These are phyloP conservation scores for Tenthredo notha DNA, from an alignment of 2,888 invertebrate species.

Conservation along the genomic window DNA sequence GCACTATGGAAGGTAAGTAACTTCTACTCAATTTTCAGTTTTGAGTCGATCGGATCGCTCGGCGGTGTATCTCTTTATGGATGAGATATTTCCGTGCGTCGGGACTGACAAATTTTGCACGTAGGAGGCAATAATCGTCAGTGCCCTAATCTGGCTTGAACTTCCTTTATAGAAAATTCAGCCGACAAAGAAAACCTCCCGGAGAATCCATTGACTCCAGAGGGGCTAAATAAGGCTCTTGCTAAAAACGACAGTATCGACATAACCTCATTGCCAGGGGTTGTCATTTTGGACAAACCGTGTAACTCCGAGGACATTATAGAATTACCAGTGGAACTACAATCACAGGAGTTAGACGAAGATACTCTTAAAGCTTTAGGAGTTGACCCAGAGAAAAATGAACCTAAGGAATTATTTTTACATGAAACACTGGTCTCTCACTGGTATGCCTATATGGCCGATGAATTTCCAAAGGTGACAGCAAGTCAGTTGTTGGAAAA, in stretches of 20 bases:
- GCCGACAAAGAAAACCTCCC: neutral
- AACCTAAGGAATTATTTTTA: constrained; percentile 51
- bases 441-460: constrained; percentile 53
- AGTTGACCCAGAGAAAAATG: constrained; percentile 54
- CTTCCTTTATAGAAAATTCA: constrained; percentile 17
- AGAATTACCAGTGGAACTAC: neutral
- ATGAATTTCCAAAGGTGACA: constrained; percentile 52
- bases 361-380: constrained; percentile 54
- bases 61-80: constrained; percentile 48
- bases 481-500: constrained; percentile 52
- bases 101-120: constrained; percentile 59
- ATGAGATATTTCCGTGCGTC: constrained; percentile 56
- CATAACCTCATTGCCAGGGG: neutral
- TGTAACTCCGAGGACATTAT: neutral
- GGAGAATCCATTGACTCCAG: neutral
- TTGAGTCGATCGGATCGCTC: constrained; percentile 19
- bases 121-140: constrained; percentile 60
- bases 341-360: constrained; percentile 53
- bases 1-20: neutral
- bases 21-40: neutral
- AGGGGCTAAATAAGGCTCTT: neutral
- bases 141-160: constrained; percentile 52
- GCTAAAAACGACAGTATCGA: constrained; percentile 1
- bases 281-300: neutral
- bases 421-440: constrained; percentile 54